Base-by-base conservation (phyloP, 2,113 vertebrate genomes). In the Ceyx melanurus region DNA sequence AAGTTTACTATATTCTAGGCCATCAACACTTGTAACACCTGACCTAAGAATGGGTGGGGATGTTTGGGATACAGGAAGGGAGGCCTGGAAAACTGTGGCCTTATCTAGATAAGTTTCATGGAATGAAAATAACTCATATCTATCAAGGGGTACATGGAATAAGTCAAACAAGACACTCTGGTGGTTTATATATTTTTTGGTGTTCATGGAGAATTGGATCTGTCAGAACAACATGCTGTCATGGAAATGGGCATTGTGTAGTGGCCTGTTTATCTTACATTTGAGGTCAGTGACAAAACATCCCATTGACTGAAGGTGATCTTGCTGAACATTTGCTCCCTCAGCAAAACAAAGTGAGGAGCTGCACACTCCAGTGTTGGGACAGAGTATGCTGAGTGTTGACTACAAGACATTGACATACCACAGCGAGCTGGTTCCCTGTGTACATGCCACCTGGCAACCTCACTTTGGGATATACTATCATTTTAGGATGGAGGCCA, bases 11-110 rank as follows among this genome's bases (percentile, higher is more conserved):
- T 82, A 77, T 61, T 70, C 81, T 88, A 88, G 81, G 80, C 86
- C 8, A 3, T 50, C 29, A 75, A 78, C 90, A 78, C 78, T 87
- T 90, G 6, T 81, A 96, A 93, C 95, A 96, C 95, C 94, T 97
- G 86, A 95, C 92, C 95, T 89, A 93, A 92, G 95, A 96, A 82
- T 74, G 89, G 94, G 96, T 93, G 96, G 90, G 35, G 70, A 89
- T 92, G 89, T 96, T 96, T 95, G 83, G 91, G 43, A 90, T 78
- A 96, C 93, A 93, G 97, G 96, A 97, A 97, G 91, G 91, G 94
- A 96, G 92, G 92, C 58, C 70, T 95, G 94, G 96, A 92, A 96
- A 96, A 92, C 62, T 48, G 73, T 68, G 77, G 80, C 1, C 5
- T 82, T 95, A 89, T 80, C 90, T 89, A 94, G 95, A 92, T 95